Percentiles rank a stretch among this genome's conserved stretches.
Conservation (phyloP, 2,888 invertebrate genomes). For the Athetis lepigone region DNA sequence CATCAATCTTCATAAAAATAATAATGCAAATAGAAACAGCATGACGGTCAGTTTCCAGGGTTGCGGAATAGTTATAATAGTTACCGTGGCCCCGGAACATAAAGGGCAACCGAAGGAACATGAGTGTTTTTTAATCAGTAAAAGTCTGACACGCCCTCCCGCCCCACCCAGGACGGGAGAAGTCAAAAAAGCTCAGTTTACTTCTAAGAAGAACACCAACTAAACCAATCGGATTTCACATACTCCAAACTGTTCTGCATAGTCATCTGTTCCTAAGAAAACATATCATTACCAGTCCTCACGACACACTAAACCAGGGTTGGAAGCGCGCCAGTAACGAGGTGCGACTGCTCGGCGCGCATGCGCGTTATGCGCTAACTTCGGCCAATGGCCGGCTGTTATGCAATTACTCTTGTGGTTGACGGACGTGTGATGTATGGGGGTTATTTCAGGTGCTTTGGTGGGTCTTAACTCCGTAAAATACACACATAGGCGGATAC, state of each 20-base stretch:
- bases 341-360: conserved; percentile 23
- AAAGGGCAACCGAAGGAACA: no score
- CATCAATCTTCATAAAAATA: no score
- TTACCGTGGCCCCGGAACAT: no score
- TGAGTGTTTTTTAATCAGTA: no score
- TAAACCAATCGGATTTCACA: not conserved
- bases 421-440: conserved; percentile 9
- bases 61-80: no score
- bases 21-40: no score
- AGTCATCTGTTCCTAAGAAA: conserved; percentile 32
- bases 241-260: conserved; percentile 5
- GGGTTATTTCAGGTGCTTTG: conserved; percentile 10
- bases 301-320: conserved; percentile 16
- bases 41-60: no score
- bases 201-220: no score
- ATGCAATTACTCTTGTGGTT: conserved; percentile 40
- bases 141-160: no score
- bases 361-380: conserved; percentile 26
- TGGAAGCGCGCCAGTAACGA: conserved; percentile 51
- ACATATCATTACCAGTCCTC: conserved; percentile 23
- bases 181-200: no score
- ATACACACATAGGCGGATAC: no score
- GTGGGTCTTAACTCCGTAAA: not conserved
- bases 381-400: conserved; percentile 45
- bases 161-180: no score